phyloP scores from a whole-genome alignment of 2,113 vertebrate species.

The Tor tambroides region DNA sequence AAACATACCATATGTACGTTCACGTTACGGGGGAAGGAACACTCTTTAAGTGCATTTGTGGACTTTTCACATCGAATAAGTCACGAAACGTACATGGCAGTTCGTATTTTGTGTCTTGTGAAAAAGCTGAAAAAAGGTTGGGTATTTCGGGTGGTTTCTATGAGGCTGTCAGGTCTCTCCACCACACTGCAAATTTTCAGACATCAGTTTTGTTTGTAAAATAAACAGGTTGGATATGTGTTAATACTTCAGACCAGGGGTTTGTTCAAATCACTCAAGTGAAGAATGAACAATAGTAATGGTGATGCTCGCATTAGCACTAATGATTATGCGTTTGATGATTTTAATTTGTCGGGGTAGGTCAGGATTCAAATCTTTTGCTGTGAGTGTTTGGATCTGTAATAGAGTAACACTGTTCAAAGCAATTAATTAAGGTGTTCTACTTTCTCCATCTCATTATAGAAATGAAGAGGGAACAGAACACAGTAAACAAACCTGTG shows the following conservation, averaged over 20 bases:
- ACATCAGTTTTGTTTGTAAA: background rate
- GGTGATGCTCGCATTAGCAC: background rate
- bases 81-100: too few species aligned
- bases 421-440: constrained; percentile 20
- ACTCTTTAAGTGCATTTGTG: too few species aligned
- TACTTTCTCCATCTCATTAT: constrained; percentile 2
- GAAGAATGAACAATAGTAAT: background rate
- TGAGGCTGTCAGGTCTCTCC: too few species aligned
- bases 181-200: background rate
- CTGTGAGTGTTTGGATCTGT: background rate
- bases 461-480: background rate
- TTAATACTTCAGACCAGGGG: background rate
- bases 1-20: too few species aligned
- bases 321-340: background rate
- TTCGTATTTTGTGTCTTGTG: too few species aligned
- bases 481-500: constrained; percentile 15
- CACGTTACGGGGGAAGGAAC: too few species aligned
- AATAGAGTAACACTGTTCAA: constrained; percentile 5
- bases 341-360: background rate
- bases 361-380: background rate
- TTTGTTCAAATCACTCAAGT: background rate
- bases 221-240: background rate
- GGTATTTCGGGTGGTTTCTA: background rate
- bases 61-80: too few species aligned
- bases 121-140: too few species aligned